Percentiles rank a stretch among this genome's conserved stretches.
phyloP scores from a whole-genome alignment of 2,888 invertebrate genomes.

The Melipona beecheii region DNA sequence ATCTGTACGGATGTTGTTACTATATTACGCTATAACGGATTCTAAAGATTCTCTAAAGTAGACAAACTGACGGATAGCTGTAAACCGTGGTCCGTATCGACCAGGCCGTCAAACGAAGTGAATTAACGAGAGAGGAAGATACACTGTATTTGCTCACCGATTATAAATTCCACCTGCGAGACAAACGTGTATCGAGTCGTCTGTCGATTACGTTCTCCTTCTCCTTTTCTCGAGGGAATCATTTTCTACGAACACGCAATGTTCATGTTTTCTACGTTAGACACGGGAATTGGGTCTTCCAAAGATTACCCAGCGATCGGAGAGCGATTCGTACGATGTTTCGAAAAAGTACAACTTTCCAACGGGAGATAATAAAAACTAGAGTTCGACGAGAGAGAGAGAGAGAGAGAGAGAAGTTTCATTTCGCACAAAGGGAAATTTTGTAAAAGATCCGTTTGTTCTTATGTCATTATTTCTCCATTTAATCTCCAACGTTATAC shows the following conservation, averaged over 20 bases:
- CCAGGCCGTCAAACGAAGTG: constrained; percentile 50
- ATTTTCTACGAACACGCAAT: background rate
- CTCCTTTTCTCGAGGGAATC: background rate
- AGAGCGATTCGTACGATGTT: constrained; percentile 5
- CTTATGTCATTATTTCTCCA: constrained; percentile 15
- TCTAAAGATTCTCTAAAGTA: constrained; percentile 66
- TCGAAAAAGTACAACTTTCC: background rate
- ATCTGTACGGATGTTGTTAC: constrained; percentile 55
- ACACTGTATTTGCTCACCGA: constrained; percentile 36
- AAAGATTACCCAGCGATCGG: constrained; percentile 8
- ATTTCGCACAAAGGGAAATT: constrained; percentile 29
- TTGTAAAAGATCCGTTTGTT: constrained; percentile 26
- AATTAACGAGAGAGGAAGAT: constrained; percentile 61
- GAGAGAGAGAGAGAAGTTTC: constrained; percentile 6
- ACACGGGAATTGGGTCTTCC: constrained; percentile 18
- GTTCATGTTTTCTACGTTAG: background rate
- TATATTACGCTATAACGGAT: constrained; percentile 54
- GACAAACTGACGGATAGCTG: constrained; percentile 51
- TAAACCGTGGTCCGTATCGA: constrained; percentile 43
- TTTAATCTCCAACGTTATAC: constrained; percentile 39
- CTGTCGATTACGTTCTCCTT: background rate
- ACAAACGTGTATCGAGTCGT: background rate
- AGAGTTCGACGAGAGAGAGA: background rate
- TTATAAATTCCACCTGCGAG: constrained; percentile 32
- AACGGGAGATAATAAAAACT: background rate